Percentiles rank a stretch among this genome's conserved stretches.
Conservation (phyloP, 2,888 invertebrate species). For the Acanthococcus lagerstroemiae region DNA sequence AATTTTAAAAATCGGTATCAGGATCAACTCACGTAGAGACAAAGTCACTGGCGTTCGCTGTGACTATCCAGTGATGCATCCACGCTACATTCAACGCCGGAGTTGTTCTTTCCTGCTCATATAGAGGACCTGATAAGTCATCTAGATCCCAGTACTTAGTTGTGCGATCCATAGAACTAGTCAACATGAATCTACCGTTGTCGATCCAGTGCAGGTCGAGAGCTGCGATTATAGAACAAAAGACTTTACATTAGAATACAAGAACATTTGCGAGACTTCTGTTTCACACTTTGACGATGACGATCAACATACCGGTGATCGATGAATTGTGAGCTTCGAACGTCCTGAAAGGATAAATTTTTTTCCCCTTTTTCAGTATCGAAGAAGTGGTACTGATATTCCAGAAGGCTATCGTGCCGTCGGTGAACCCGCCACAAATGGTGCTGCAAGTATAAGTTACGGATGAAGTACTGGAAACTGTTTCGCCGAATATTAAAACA, state of each 20-base stretch:
- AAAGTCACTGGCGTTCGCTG: constrained; percentile 7
- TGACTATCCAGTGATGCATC: constrained; percentile 24
- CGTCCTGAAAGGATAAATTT: constrained; percentile 30
- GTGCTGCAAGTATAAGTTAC: constrained; percentile 13
- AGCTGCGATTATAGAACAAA: too few species aligned
- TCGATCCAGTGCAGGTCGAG: constrained; percentile 20
- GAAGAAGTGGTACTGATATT: constrained; percentile 31
- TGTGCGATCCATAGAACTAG: constrained; percentile 8
- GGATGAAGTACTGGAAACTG: neutral
- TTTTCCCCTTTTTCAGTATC: constrained; percentile 29
- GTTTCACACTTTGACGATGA: too few species aligned
- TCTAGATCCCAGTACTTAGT: constrained; percentile 27
- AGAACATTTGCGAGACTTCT: too few species aligned
- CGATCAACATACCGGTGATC: constrained; percentile 31
- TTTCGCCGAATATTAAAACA: neutral
- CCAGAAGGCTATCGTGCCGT: constrained; percentile 32
- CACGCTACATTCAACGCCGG: neutral
- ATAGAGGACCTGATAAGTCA: constrained; percentile 19
- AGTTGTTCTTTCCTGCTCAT: constrained; percentile 9
- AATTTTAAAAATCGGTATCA: neutral
- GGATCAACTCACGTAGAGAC: neutral
- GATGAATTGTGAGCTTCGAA: constrained; percentile 31
- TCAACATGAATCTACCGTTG: constrained; percentile 9
- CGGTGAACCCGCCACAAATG: constrained; percentile 33
- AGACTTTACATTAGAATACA: neutral